Conservation (phyloP, 2,113 vertebrate genomes). For the Daphoenositta chrysoptera region DNA sequence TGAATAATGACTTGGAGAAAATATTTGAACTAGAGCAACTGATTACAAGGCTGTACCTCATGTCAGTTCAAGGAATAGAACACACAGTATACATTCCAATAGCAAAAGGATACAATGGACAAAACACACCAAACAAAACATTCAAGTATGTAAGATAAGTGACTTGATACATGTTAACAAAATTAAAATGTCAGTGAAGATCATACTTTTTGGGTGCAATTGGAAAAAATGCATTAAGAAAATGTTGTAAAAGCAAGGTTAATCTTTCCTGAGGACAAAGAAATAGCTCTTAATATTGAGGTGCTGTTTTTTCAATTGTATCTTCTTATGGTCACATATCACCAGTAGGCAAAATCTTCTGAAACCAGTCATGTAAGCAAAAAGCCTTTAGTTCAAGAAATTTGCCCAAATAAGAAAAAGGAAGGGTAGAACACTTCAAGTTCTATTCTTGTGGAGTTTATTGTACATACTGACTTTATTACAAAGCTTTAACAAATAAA, state of each 20-base stretch:
- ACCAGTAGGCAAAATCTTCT: not conserved
- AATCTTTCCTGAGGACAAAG: not conserved
- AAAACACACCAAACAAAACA: not conserved
- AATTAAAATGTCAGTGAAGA: not conserved
- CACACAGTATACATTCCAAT: not conserved
- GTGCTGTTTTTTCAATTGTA: not conserved
- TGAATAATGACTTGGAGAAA: not conserved
- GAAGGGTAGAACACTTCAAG: not conserved
- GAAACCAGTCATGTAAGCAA: not conserved
- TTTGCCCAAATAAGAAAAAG: not conserved
- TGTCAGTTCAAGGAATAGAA: not conserved
- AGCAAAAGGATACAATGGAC: not conserved
- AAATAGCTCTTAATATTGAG: not conserved
- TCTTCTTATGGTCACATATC: not conserved
- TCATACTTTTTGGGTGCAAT: not conserved
- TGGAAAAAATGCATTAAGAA: not conserved
- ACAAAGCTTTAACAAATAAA: not conserved
- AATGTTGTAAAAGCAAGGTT: not conserved
- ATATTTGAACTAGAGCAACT: not conserved
- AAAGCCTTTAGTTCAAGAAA: not conserved
- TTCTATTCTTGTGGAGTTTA: not conserved
- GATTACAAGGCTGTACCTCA: not conserved
- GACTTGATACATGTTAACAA: not conserved
- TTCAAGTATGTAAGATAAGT: not conserved
- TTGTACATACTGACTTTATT: not conserved